Base-by-base conservation (phyloP, 2,113 vertebrate genomes). In the Merops nubicus region DNA sequence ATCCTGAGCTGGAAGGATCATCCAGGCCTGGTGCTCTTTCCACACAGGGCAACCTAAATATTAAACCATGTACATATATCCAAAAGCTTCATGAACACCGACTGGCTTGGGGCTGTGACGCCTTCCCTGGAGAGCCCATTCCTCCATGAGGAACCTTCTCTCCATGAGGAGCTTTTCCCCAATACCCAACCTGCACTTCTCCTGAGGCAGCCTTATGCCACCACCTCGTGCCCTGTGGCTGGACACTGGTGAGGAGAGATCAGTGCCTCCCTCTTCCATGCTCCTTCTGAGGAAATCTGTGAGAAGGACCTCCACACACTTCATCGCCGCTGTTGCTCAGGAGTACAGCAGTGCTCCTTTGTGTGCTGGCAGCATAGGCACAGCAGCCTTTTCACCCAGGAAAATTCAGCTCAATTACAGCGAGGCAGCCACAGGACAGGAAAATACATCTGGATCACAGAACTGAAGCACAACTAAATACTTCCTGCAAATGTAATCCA, bases 21-120 rank as follows among this genome's bases (percentile, higher is more conserved):
- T 5, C 25, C 22, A 10, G 53, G 26, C 51, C 51, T 42, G n/a
- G 21, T 47, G 15, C 85, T 53, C 17, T 1, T 43, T 50, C 31
- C 28, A 11, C 26, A 9, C 11, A 15, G 15, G 9, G 7, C 65
- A 84, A 21, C 31, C 8, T 54, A 9, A 8, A 54, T 43, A 16
- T 68, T 89, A 60, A 88, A 56, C 15, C 13, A 2, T 31, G 5
- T n/a, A 5, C 20, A 7, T 33, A 3, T 36, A 19, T 56, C 8
- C 22, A 63, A 69, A 57, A 1, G 5, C 29, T 38, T 60, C 53
- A 31, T 60, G 20, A 68, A 53, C 2, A 3, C 10, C 0, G 0
- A 12, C 21, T 64, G n/a, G 15, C 6, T 11, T 8, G 7, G 7
- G 23, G 3, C 2, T 1, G 0, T 4, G 5, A 0, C 2, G 4